A percentile compares a stretch with the other conserved stretches of the same genome.
Evolutionary conservation across 1,140 invertebrate species (phyloP).

Genomic region (Manduca sexta): DNA sequence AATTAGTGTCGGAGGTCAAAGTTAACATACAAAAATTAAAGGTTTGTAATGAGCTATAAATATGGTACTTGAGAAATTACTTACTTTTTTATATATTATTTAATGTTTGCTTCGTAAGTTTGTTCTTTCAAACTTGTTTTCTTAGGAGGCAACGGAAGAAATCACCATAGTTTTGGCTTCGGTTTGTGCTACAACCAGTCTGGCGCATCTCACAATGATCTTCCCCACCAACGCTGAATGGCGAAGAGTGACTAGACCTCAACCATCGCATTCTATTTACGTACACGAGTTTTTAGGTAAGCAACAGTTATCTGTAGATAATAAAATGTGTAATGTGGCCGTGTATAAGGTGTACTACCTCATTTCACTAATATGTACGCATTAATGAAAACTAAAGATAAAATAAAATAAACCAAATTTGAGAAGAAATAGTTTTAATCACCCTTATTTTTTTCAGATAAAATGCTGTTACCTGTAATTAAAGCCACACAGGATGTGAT

Average conservation of each 20-base stretch:
- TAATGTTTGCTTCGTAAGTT: not conserved
- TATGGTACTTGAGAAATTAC: conserved; percentile 1
- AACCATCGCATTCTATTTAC: conserved; percentile 60
- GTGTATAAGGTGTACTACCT: no score
- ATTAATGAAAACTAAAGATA: no score
- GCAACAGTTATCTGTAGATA: not conserved
- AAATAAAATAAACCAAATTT: no score
- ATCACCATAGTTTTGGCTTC: conserved; percentile 79
- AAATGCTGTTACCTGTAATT: conserved; percentile 82
- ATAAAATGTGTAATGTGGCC: no score
- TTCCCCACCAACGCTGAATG: conserved; percentile 81
- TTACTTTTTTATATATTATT: conserved; percentile 1
- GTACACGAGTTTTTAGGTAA: conserved; percentile 78
- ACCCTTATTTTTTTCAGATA: no score
- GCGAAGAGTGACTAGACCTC: conserved; percentile 65
- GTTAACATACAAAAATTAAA: conserved; percentile 82
- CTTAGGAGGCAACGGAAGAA: conserved; percentile 78
- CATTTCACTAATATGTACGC: no score
- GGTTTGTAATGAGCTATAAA: conserved; percentile 49
- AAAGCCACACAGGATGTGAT: conserved; percentile 81
- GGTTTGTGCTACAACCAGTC: conserved; percentile 80
- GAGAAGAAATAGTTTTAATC: no score
- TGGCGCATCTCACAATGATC: conserved; percentile 84
- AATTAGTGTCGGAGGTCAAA: conserved; percentile 83
- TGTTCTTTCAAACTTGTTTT: not conserved